These are phyloP conservation scores for Pachyrhynchus sulphureomaculatus DNA, from an alignment of 1,140 invertebrate species.

Conservation along the genomic window DNA sequence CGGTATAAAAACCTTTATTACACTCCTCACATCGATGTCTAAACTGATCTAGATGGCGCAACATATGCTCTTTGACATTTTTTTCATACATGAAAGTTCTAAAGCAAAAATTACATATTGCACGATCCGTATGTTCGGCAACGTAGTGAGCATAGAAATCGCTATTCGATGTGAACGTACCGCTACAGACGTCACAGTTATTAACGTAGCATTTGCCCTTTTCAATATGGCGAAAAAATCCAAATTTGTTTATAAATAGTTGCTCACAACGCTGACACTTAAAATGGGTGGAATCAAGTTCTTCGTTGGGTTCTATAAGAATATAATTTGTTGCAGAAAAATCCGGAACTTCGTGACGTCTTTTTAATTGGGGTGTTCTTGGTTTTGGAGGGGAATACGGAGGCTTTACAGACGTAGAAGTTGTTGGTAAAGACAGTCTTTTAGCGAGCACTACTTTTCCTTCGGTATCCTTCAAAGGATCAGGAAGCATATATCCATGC, in stretches of 20 bases:
- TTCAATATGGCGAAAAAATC: conserved; percentile 48
- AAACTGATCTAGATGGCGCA: conserved; percentile 50
- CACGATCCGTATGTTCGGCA: conserved; percentile 43
- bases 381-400: conserved; percentile 24
- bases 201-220: conserved; percentile 51
- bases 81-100: conserved; percentile 52
- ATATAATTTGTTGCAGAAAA: conserved; percentile 47
- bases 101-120: conserved; percentile 50
- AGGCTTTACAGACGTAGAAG: conserved; percentile 20
- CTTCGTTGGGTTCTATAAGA: conserved; percentile 41
- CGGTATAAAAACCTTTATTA: conserved; percentile 50
- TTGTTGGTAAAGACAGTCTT: background rate
- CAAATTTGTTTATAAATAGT: conserved; percentile 49
- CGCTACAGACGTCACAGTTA: conserved; percentile 43
- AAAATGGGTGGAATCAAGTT: conserved; percentile 44
- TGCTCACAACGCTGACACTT: conserved; percentile 49
- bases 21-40: conserved; percentile 49
- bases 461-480: conserved; percentile 11
- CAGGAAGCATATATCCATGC: conserved; percentile 47
- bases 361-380: conserved; percentile 32
- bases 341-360: conserved; percentile 46
- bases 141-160: conserved; percentile 46
- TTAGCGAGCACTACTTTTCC: conserved; percentile 11
- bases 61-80: conserved; percentile 50
- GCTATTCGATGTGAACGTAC: conserved; percentile 40